Base-by-base conservation (phyloP, 2,888 invertebrate genomes). In the Psococerastis gibbosa region DNA sequence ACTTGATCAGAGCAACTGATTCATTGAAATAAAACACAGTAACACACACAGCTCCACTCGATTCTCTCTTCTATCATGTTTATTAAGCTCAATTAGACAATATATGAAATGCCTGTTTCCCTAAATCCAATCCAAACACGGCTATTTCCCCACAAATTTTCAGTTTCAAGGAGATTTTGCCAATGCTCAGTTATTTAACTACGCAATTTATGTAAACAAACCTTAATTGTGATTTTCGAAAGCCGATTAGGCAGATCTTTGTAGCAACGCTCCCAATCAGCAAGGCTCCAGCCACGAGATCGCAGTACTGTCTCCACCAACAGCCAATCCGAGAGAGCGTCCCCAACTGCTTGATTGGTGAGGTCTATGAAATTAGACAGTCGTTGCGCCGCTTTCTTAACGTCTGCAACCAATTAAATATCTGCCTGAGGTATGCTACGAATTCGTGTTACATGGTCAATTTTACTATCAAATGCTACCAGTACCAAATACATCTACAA, bases 301-400 rank as follows among this genome's bases (percentile, higher is more conserved):
- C 79, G 75, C 18, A 98, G 69, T 42, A 95, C 80, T 0, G 81
- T 77, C 63, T 99, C 98, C 1, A 97, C 92, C 3, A 94, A 61
- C 46, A 99, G 67, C 72, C 98, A 70, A 57, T 97, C 97, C 0
- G 95, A 91, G 43, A 98, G 77, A 2, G 97, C 97, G 66, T 98
- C 98, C 0, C 98, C 98, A 0, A 97, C 88, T 0, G 85, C 80
- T 64, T 92, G 89, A 61, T 94, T 95, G 11, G 89, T 85, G 54
- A 94, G 68, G 59, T 89, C 78, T 48, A 89, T 78, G 43, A 87
- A 65, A 51, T 71, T 66, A 2, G 71, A 58, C 8, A 94, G 64
- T 17, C 70, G 69, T 27, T 66, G 62, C 0, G 80, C 78, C 2
- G 78, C 72, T 47, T 65, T 62, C 38, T 68, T 60, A 44, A 58